phyloP scores from a whole-genome alignment of 1,140 invertebrate species.

The Diachasma alloeum region DNA sequence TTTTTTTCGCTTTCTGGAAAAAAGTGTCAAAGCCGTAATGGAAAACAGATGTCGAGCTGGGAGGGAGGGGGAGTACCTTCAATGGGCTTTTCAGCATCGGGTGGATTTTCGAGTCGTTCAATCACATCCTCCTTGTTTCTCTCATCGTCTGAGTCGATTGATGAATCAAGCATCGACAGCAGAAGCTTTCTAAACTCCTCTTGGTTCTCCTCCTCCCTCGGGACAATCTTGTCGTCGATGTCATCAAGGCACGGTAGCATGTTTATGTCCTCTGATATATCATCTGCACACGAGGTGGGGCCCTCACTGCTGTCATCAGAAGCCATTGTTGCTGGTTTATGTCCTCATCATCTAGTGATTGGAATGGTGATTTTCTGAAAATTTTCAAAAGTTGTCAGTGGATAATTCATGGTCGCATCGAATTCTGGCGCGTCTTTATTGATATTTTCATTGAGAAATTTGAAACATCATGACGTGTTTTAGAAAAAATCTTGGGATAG shows the following conservation, averaged over 20 bases:
- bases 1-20: not conserved
- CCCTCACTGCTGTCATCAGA: not conserved
- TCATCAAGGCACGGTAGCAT: not conserved
- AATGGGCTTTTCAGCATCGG: slow-evolving; percentile 9
- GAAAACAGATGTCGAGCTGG: not conserved
- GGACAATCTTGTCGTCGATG: slow-evolving; percentile 16
- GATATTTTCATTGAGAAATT: no score
- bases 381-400: not conserved
- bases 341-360: not conserved
- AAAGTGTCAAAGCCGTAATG: not conserved
- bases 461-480: no score
- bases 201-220: slow-evolving; percentile 48
- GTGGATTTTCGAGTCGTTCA: slow-evolving; percentile 28
- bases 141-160: slow-evolving; percentile 40
- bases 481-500: no score
- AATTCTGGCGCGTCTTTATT: no score
- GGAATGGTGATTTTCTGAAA: not conserved
- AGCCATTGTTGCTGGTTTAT: not conserved
- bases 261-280: not conserved
- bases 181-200: slow-evolving; percentile 59
- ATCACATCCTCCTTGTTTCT: slow-evolving; percentile 33
- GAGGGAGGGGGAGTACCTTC: slow-evolving; percentile 1
- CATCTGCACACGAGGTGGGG: not conserved
- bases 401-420: no score
- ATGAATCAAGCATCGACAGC: slow-evolving; percentile 53